Conservation (phyloP, 2,797 vertebrate species). For the Pelodytes ibericus region DNA sequence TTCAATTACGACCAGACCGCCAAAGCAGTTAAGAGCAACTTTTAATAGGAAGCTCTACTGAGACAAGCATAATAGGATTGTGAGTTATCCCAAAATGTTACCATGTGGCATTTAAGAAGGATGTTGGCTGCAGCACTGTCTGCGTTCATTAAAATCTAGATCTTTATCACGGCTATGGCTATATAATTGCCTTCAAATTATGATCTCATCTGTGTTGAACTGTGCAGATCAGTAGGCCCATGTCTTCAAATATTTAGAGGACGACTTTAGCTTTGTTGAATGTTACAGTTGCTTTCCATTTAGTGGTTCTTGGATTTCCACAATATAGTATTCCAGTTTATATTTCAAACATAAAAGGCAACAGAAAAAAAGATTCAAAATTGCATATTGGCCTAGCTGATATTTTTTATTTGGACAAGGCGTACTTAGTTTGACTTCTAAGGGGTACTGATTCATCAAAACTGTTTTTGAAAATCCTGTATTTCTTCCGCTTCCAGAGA, state of each 20-base stretch:
- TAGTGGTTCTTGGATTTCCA: conserved; percentile 1
- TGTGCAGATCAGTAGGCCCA: conserved; percentile 21
- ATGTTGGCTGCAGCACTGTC: conserved; percentile 8
- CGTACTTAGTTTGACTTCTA: too few relatives aligned
- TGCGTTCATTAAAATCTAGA: conserved; percentile 36
- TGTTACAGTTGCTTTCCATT: conserved; percentile 22
- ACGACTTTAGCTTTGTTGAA: too few relatives aligned
- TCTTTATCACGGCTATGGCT: conserved; percentile 39
- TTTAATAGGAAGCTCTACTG: conserved; percentile 16
- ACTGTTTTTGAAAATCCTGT: neutral
- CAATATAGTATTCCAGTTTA: neutral
- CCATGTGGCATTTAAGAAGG: conserved; percentile 34
- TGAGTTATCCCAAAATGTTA: conserved; percentile 22
- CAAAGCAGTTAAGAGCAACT: conserved; percentile 16
- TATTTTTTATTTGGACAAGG: neutral
- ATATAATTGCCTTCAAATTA: conserved; percentile 45
- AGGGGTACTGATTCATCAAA: neutral
- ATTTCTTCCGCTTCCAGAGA: neutral
- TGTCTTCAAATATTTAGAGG: conserved; percentile 45
- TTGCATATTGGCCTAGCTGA: neutral
- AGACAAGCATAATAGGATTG: conserved; percentile 12
- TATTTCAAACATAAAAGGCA: neutral
- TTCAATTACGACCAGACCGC: neutral
- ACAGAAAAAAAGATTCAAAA: too few relatives aligned
- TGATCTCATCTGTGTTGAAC: conserved; percentile 34